Base-by-base conservation (phyloP, 2,888 invertebrate genomes). In the Parascotia fuliginaria region DNA sequence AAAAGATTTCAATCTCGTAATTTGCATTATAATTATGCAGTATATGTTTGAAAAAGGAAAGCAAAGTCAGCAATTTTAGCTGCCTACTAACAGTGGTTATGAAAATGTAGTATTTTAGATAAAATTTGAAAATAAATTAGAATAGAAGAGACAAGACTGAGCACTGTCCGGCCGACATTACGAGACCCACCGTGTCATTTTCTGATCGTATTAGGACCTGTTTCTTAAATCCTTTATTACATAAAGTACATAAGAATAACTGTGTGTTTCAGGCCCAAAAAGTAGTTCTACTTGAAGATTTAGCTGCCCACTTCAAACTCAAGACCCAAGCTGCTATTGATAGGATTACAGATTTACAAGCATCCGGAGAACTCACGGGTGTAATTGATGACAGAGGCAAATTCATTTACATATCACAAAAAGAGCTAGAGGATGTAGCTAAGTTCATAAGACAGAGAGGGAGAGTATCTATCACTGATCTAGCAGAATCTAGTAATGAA, bases 321-420 rank as follows among this genome's bases (percentile, higher is more conserved):
- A 98, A 98, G 87, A 98, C 98, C 0, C 96, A 97, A 83, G 96
- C 96, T 12, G 95, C 95, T 0, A 96, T 98, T 60, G 96, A 97
- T 68, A 94, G 99, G 65, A 96, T 99, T 55, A 95, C 96, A 59
- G 95, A 96, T 37, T 90, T 99, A 37, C 96, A 97, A 73, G 93
- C 94, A 0, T 95, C 96, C 55, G 97, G 96, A 9, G 94, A 94
- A 44, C 91, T 99, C n/a, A 97, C 98, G 1, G 98, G 99, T 0
- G 99, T 99, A 0, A 97, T 99, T 64, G 99, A 99, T 79, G 99
- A 99, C 83, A 93, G 99, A 56, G 99, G 99, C 12, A 99, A 99
- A 89, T 99, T 99, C 81, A 99, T 99, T 77, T 99, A 98, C 85
- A 97, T 99, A 42, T 98, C 98, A 0, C 94, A 95, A 66, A 95